These are phyloP conservation scores for Graptemys geographica DNA, from an alignment of 2,797 vertebrate genomes.

Conservation along the genomic window DNA sequence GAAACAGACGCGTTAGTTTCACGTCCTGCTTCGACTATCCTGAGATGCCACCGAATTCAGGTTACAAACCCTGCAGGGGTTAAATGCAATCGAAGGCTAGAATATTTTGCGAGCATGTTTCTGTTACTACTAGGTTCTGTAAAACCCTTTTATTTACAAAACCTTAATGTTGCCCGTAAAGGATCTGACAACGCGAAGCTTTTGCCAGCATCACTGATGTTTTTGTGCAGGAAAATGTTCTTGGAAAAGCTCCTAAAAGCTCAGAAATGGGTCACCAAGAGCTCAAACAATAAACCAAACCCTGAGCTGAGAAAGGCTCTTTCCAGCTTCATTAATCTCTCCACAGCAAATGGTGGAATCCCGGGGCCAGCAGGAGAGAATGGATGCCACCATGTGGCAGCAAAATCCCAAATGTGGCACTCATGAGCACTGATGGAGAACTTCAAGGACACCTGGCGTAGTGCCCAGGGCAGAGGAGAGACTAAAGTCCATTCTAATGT, in stretches of 20 bases:
- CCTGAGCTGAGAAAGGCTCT: slow-evolving; percentile 7
- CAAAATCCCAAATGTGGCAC: slow-evolving; percentile 38
- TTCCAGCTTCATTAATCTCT: slow-evolving; percentile 3
- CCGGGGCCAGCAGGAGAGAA: slow-evolving; percentile 48
- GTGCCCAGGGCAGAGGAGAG: neutral
- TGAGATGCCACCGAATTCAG: neutral
- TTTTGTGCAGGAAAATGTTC: slow-evolving; percentile 35
- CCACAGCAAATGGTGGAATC: slow-evolving; percentile 47
- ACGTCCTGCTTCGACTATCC: neutral
- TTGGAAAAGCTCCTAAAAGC: slow-evolving; percentile 47
- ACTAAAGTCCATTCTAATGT: neutral
- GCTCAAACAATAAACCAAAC: neutral
- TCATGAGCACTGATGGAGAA: neutral
- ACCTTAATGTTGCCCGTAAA: slow-evolving; percentile 15
- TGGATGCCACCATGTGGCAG: slow-evolving; percentile 67
- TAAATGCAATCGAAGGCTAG: neutral
- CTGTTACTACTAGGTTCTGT: neutral
- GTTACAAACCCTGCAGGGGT: neutral
- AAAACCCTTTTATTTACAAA: slow-evolving; percentile 20
- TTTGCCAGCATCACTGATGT: slow-evolving; percentile 7
- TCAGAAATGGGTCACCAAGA: neutral
- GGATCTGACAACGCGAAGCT: slow-evolving; percentile 37
- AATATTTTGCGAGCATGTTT: slow-evolving; percentile 4
- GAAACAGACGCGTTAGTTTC: neutral
- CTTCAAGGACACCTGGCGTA: neutral